Evolutionary conservation across 2,797 vertebrate genomes (phyloP).

Genomic region (Sorex maritimensis): DNA sequence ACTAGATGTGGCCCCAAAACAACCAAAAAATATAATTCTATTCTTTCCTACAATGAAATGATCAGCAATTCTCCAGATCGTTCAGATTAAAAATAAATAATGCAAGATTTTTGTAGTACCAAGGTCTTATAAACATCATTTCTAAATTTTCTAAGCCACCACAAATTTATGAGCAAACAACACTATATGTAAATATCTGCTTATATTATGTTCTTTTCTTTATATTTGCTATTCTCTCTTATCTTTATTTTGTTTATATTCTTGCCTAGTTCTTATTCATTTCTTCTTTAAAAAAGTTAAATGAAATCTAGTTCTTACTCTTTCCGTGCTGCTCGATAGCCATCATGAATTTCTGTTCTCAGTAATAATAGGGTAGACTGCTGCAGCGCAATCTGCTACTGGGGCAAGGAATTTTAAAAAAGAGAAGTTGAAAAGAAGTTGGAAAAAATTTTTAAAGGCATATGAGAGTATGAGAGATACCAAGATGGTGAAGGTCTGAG

Average conservation of each 20-base stretch:
- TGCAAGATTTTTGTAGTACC: neutral
- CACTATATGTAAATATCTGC: neutral
- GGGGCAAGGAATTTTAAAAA: neutral
- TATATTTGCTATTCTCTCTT: neutral
- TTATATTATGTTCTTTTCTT: neutral
- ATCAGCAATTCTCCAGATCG: neutral
- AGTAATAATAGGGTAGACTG: neutral
- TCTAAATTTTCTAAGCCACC: slow-evolving; percentile 15
- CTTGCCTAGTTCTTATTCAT: slow-evolving; percentile 13
- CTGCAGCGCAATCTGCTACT: neutral
- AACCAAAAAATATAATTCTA: neutral
- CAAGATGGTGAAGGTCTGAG: too few species aligned
- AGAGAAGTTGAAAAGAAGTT: neutral
- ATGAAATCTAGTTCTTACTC: slow-evolving; percentile 21
- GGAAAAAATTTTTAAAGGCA: slow-evolving; percentile 2
- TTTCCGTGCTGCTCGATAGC: slow-evolving; percentile 17
- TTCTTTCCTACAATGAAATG: slow-evolving; percentile 9
- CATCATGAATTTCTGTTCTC: neutral
- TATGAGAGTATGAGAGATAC: too few species aligned
- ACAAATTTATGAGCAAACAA: neutral
- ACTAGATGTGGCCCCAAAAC: too few species aligned
- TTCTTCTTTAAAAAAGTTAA: slow-evolving; percentile 6
- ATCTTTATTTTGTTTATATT: neutral
- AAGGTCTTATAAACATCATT: neutral
- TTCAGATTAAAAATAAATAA: slow-evolving; percentile 51